Evolutionary conservation across 35 echinoderm and acorn worm genomes (phyloP).

Genomic region (Lytechinus pictus): DNA sequence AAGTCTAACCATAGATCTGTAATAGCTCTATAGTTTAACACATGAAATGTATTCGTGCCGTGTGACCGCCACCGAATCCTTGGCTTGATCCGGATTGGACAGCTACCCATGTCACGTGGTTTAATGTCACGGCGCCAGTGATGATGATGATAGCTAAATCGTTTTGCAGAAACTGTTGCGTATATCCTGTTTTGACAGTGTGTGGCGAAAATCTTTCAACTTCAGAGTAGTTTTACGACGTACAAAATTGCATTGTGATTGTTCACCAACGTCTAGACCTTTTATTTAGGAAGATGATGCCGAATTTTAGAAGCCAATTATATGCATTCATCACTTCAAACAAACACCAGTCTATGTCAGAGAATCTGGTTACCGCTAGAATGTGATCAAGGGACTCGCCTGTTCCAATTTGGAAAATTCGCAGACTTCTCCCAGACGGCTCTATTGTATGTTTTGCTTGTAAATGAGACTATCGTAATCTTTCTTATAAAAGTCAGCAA

Average conservation of each 20-base stretch:
- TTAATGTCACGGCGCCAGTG: background rate
- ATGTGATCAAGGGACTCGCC: background rate
- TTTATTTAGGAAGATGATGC: background rate
- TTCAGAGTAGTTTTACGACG: background rate
- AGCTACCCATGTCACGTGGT: background rate
- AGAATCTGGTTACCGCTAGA: background rate
- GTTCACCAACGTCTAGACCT: background rate
- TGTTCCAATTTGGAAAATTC: background rate
- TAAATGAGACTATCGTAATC: background rate
- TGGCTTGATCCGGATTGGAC: background rate
- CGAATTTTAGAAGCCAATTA: background rate
- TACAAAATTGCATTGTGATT: background rate
- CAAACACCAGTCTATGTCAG: background rate
- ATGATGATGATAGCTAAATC: background rate
- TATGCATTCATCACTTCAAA: background rate
- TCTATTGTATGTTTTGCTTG: background rate
- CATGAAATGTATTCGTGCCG: background rate
- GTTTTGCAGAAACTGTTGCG: background rate
- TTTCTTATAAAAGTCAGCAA: background rate
- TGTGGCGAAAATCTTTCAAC: background rate
- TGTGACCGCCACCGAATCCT: background rate
- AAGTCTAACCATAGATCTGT: too few relatives aligned
- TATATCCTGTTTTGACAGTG: background rate
- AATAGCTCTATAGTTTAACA: background rate
- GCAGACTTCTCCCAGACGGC: background rate